phyloP scores from a whole-genome alignment of 2,113 vertebrate genomes.

The Oenanthe melanoleuca region DNA sequence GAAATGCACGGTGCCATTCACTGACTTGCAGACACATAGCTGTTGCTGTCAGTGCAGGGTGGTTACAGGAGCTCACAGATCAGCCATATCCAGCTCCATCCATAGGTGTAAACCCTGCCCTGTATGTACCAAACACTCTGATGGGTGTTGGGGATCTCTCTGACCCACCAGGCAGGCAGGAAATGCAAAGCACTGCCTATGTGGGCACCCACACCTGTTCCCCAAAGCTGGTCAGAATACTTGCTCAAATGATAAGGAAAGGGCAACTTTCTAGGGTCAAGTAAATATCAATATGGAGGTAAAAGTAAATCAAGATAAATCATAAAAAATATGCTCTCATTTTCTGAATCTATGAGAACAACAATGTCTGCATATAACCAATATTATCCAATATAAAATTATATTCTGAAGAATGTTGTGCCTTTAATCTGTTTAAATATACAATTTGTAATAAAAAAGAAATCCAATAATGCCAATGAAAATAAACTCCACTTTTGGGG shows the following conservation, averaged over 20 bases:
- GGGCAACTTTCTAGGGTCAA: background rate
- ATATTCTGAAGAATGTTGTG: background rate
- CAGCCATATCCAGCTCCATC: background rate
- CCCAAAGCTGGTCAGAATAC: background rate
- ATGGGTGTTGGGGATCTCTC: background rate
- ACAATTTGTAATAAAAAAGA: background rate
- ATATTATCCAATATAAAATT: background rate
- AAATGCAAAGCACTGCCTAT: background rate
- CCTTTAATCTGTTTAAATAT: background rate
- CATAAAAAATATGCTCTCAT: background rate
- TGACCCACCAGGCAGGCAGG: background rate
- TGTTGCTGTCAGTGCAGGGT: background rate
- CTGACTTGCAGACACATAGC: background rate
- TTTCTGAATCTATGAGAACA: background rate
- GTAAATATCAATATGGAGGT: background rate
- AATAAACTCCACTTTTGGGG: background rate
- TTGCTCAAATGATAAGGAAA: background rate
- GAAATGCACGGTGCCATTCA: background rate
- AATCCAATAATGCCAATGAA: background rate
- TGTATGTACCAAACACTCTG: background rate
- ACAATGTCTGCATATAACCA: background rate
- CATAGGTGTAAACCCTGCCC: background rate
- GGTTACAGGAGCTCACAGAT: background rate
- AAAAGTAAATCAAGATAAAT: background rate
- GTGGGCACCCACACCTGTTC: background rate